Percentiles rank a stretch among this genome's conserved stretches.
Evolutionary conservation across 2,888 invertebrate genomes (phyloP).

Genomic region (Xanthostigma xanthostigma): DNA sequence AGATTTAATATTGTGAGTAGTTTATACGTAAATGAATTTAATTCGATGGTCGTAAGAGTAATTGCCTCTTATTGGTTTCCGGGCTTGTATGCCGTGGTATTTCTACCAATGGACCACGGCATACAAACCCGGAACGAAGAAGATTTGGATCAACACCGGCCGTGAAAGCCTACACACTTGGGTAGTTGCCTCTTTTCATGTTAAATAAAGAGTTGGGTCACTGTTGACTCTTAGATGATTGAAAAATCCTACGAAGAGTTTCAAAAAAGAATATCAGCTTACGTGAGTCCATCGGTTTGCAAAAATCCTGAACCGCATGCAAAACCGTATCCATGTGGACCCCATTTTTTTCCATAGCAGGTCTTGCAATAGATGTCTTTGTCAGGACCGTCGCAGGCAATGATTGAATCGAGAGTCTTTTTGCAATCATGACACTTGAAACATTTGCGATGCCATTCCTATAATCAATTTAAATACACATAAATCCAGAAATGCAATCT

Average conservation of each 20-base stretch:
- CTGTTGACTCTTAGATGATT: no score
- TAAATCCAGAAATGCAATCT: not conserved
- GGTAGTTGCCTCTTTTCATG: no score
- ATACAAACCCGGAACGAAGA: no score
- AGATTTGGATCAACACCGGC: no score
- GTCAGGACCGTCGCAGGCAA: conserved; percentile 89
- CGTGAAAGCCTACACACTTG: no score
- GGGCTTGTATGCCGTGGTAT: no score
- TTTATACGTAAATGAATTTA: no score
- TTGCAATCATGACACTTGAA: conserved; percentile 87
- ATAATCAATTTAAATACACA: conserved; percentile 1
- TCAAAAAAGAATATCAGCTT: conserved; percentile 25
- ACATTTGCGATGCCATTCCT: conserved; percentile 87
- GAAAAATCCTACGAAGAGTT: not conserved
- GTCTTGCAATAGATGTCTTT: conserved; percentile 90
- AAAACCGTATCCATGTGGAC: conserved; percentile 92
- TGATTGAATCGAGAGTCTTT: conserved; percentile 89
- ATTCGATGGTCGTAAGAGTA: no score
- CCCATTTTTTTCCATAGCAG: conserved; percentile 96
- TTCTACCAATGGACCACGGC: no score
- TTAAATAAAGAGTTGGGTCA: no score
- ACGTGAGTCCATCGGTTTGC: conserved; percentile 82
- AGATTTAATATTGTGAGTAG: no score
- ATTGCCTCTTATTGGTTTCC: no score
- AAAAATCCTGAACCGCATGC: conserved; percentile 90